Percentiles rank a stretch among this genome's conserved stretches.
Conservation (phyloP, 2,888 invertebrate species). For the Mesorhabditis sp. region DNA sequence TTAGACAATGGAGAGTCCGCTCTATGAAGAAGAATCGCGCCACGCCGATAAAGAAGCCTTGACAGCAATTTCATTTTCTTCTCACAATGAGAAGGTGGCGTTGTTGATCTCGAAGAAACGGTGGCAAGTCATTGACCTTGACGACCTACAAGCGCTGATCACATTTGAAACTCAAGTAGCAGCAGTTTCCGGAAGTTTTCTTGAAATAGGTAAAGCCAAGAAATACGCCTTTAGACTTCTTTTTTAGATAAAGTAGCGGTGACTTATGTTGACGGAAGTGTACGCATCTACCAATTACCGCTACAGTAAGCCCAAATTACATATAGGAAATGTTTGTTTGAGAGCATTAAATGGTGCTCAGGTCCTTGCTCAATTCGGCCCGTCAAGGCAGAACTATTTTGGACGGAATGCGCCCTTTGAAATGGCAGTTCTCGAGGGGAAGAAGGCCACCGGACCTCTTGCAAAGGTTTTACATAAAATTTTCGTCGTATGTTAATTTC, state of each 20-base stretch:
- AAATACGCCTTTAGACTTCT: not conserved
- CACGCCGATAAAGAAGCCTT: conserved; percentile 84
- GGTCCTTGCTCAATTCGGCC: conserved; percentile 30
- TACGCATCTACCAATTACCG: conserved; percentile 89
- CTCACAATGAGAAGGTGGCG: conserved; percentile 86
- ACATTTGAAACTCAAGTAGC: conserved; percentile 31
- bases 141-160: conserved; percentile 71
- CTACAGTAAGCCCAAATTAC: conserved; percentile 74
- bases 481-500: conserved; percentile 11
- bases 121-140: conserved; percentile 84
- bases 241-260: conserved; percentile 71
- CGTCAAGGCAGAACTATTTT: conserved; percentile 31
- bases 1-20: conserved; percentile 32
- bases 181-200: conserved; percentile 51
- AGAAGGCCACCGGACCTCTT: conserved; percentile 7
- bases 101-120: conserved; percentile 92
- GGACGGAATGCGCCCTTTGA: conserved; percentile 44
- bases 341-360: conserved; percentile 66
- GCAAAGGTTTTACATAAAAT: conserved; percentile 3
- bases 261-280: conserved; percentile 92
- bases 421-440: conserved; percentile 43
- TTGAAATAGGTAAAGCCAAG: conserved; percentile 45
- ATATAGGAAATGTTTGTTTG: conserved; percentile 32
- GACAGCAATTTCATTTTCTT: conserved; percentile 20
- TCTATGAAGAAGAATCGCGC: conserved; percentile 94